Percentiles rank a stretch among this genome's conserved stretches.
Conservation (phyloP, 2,113 vertebrate species). For the Coregonus clupeaformis region DNA sequence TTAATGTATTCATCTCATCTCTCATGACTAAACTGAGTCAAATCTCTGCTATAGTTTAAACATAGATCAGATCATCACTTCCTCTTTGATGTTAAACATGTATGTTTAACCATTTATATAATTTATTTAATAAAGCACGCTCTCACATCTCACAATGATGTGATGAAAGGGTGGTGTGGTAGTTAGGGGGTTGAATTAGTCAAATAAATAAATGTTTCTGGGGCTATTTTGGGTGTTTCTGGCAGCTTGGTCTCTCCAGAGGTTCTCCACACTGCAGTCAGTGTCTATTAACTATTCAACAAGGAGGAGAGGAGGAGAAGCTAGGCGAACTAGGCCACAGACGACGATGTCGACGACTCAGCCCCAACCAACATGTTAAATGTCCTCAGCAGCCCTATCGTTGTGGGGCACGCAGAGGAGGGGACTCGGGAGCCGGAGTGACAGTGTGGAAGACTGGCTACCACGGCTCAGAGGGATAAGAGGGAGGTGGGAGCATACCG, state of each 20-base stretch:
- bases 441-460: slow-evolving; percentile 25
- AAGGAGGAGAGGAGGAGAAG: slow-evolving; percentile 45
- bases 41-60: not conserved
- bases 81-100: not conserved
- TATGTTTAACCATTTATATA: not conserved
- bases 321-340: slow-evolving; percentile 63
- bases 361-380: slow-evolving; percentile 25
- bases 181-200: slow-evolving; percentile 16
- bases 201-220: slow-evolving; percentile 66
- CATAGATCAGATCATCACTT: not conserved
- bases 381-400: slow-evolving; percentile 19
- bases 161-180: slow-evolving; percentile 3
- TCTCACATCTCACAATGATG: not conserved
- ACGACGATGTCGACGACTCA: slow-evolving; percentile 34
- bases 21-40: not conserved
- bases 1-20: not conserved
- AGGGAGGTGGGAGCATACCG: slow-evolving; percentile 4
- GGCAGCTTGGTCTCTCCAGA: slow-evolving; percentile 58
- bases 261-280: slow-evolving; percentile 64
- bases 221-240: slow-evolving; percentile 64
- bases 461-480: not conserved
- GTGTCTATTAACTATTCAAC: slow-evolving; percentile 76
- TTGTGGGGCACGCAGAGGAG: slow-evolving; percentile 4
- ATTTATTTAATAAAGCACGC: not conserved
- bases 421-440: not conserved